Conservation (phyloP, 2,113 vertebrate species). For the Alectura lathami region DNA sequence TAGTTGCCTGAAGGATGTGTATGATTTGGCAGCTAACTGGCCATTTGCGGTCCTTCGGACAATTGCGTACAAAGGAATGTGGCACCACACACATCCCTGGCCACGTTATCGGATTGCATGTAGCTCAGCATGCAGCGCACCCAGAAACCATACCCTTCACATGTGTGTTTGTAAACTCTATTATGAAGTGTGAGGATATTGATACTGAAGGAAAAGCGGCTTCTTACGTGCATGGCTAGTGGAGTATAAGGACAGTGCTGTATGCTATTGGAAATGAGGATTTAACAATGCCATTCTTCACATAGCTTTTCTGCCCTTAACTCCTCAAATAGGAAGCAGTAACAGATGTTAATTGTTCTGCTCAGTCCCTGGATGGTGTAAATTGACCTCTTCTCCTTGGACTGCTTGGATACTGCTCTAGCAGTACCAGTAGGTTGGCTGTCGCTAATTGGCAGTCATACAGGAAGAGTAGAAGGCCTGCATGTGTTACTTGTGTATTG, state of each 20-base stretch:
- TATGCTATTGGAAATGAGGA: constrained; percentile 8
- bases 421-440: background rate
- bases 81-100: fast-evolving
- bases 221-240: background rate
- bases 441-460: background rate
- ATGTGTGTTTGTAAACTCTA: background rate
- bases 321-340: constrained; percentile 15
- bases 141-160: background rate
- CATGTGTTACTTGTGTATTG: background rate
- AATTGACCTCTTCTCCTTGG: constrained; percentile 9
- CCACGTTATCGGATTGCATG: background rate
- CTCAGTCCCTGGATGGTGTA: background rate
- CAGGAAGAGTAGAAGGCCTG: constrained; percentile 19
- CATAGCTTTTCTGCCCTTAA: constrained; percentile 32
- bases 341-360: constrained; percentile 31
- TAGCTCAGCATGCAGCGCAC: background rate
- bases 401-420: background rate
- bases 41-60: background rate
- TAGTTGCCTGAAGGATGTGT: background rate
- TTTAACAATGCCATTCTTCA: constrained; percentile 23
- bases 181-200: background rate
- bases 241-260: background rate
- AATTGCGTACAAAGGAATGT: fast-evolving
- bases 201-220: background rate
- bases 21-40: background rate